Base-by-base conservation (phyloP, 2,113 vertebrate genomes). In the Lamprotornis superbus region DNA sequence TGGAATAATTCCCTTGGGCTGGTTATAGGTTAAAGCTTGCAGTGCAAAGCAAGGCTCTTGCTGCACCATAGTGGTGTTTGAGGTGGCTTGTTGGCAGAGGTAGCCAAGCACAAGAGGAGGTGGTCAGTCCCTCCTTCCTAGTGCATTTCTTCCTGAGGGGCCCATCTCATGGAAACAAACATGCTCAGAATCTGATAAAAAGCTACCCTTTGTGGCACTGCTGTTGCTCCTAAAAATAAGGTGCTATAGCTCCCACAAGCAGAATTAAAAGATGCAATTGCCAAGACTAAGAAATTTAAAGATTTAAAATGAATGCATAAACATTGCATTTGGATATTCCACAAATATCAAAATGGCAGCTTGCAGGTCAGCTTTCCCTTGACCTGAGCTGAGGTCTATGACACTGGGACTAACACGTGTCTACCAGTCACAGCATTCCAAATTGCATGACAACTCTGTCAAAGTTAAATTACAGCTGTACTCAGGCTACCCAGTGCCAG, bases 141-240 rank as follows among this genome's bases (percentile, higher is more conserved):
- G 11, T 2, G 3, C 6, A 50, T 79, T 86, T 76, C 30, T 76
- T 52, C 21, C 18, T 24, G 31, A 46, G 31, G 17, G 12, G 3
- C 4, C 10, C 10, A 37, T 28, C 15, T 42, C 18, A 28, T 6
- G 3, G 33, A 46, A 83, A 52, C 5, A 68, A 87, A 52, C 3
- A 5, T 5, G 2, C 27, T 44, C 52, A 52, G 49, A 68, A 63
- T 10, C 19, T 60, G 9, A 7, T 1, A 1, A 33, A 17, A n/a
- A 83, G 20, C 28, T 23, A 24, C 3, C 7, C 20, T 87, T 57
- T 0, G 0, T 4, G 6, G 15, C 25, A 65, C 20, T 84, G 22
- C 37, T 65, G 18, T 10, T 40, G n/a, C n/a, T 70, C 23, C 15
- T 69, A 56, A 23, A 75, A 61, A 50, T 5, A 63, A 70, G 4